These are phyloP conservation scores for Dolichotis patagonum DNA, from an alignment of 2,113 vertebrate species.

Conservation along the genomic window DNA sequence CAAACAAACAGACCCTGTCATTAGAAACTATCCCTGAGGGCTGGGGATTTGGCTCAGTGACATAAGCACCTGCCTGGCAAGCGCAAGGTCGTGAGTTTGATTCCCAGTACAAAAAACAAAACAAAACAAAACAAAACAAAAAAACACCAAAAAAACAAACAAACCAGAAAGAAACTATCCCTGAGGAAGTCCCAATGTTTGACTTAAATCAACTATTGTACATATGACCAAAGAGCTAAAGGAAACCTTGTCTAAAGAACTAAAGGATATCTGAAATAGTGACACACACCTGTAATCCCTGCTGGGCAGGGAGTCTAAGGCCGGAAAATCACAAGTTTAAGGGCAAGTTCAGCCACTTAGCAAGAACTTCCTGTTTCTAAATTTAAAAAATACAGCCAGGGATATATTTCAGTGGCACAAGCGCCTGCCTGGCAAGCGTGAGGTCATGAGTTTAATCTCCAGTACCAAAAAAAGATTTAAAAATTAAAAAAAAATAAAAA, in stretches of 20 bases:
- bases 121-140: too few species aligned
- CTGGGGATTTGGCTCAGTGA: too few species aligned
- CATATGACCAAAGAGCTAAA: background rate
- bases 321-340: background rate
- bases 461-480: background rate
- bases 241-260: background rate
- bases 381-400: too few species aligned
- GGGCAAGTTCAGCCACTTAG: background rate
- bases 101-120: too few species aligned
- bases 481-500: too few species aligned
- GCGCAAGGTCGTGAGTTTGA: too few species aligned
- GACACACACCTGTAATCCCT: too few species aligned
- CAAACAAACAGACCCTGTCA: background rate
- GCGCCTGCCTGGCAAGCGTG: too few species aligned
- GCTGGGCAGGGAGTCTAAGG: background rate
- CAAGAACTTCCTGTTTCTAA: background rate
- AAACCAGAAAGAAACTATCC: background rate
- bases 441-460: too few species aligned
- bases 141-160: too few species aligned
- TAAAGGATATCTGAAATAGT: background rate
- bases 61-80: too few species aligned
- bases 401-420: too few species aligned
- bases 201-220: background rate
- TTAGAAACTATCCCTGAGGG: background rate
- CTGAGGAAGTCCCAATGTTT: background rate